Evolutionary conservation across 1,140 invertebrate species (phyloP), one percentile per base, ranked within the genome.

Genomic region (Lanistes nyassanus): DNA sequence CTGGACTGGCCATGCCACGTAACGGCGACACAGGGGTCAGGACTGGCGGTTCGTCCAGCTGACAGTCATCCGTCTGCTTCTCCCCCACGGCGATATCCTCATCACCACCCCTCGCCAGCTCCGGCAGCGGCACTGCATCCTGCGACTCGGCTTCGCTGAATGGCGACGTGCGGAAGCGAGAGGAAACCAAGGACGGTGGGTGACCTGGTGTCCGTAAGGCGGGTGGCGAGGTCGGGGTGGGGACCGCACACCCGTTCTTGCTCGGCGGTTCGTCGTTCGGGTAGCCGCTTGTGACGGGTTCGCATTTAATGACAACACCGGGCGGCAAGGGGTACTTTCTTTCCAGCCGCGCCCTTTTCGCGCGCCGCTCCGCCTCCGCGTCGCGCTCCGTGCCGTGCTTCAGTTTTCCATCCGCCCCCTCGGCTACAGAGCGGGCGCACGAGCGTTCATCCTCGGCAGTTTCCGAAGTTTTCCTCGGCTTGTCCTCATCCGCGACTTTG

Each of bases 221-320:
- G n/a, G 1, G 3, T 4, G n/a, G n/a, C n/a, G n/a, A n/a, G n/a
- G n/a, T n/a, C n/a, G 9, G 23, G 56, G 3, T 60, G 56, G 34
- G 5, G 62, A 7, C 62, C 5, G 26, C 26, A 42, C 62, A 16
- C 13, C 3, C 34, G 4, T 36, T 36, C 11, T 9, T 11, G 65
- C 11, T n/a, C 5, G 26, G 11, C n/a, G 34, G 5, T 0, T 42
- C 39, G 26, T 42, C 16, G 37, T 26, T 37, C 23, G 70, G 70
- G 29, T 72, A 72, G 16, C 70, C 70, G 31, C 29, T 39, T 2
- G 55, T 62, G 29, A 42, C 66, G 36, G 77, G 77, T 42, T 78
- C 77, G 29, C 58, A 42, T 67, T 78, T 78, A 31, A 78, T 78
- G 19, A 78, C 69, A 29, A 78, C 68, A 47, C 73, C 77, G 21